Percentiles rank a stretch among this genome's conserved stretches.
These are phyloP conservation scores for Anhinga anhinga DNA, from an alignment of 2,113 vertebrate genomes.

Conservation along the genomic window DNA sequence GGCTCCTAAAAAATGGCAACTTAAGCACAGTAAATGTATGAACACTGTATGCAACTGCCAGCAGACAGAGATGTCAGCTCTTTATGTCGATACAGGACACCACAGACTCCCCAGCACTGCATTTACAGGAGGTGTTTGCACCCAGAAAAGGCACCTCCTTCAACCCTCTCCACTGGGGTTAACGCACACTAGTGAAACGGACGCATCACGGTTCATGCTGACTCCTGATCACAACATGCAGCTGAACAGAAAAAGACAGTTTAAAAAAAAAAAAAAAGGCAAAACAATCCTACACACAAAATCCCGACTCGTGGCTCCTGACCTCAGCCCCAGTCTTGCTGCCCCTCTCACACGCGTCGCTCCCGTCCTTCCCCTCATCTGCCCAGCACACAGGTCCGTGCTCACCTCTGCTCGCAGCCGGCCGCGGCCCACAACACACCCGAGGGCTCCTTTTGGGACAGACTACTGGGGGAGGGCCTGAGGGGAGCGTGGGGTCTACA, in stretches of 20 bases:
- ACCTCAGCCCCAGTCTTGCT: neutral
- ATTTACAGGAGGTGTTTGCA: neutral
- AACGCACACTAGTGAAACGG: neutral
- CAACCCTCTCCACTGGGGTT: neutral
- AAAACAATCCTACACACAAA: neutral
- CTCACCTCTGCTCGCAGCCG: neutral
- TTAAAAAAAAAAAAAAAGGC: neutral
- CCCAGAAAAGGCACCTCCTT: neutral
- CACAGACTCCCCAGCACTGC: neutral
- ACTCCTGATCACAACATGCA: neutral
- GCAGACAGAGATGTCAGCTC: neutral
- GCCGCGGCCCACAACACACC: neutral
- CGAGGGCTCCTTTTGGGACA: rapidly evolving
- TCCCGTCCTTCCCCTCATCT: neutral
- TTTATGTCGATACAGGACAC: neutral
- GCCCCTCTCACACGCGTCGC: rapidly evolving
- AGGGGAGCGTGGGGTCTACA: neutral
- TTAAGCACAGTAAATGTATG: neutral
- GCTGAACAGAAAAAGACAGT: neutral
- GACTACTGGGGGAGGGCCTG: neutral
- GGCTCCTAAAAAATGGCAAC: neutral
- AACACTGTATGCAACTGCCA: rapidly evolving
- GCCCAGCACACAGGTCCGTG: neutral
- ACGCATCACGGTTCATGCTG: neutral
- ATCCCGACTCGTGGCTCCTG: rapidly evolving